Evolutionary conservation across 2,888 invertebrate species (phyloP).

Genomic region (Odontomyia ornata): DNA sequence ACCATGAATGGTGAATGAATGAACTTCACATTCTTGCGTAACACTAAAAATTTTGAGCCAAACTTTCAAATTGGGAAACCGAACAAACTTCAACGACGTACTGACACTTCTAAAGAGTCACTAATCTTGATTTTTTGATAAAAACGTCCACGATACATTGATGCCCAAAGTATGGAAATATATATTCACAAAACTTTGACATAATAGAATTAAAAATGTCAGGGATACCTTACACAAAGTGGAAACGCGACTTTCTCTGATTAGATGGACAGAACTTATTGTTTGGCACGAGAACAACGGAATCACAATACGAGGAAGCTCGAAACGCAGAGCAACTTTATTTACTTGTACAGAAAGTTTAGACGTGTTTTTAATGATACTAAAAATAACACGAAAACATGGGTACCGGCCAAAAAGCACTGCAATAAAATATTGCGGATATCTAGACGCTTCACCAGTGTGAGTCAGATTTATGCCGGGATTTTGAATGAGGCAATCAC

Average conservation of each 20-base stretch:
- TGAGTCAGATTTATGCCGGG: too few species aligned
- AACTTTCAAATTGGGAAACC: background rate
- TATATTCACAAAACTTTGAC: background rate
- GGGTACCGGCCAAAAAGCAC: slow-evolving; percentile 45
- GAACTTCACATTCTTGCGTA: background rate
- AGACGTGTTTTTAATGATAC: slow-evolving; percentile 21
- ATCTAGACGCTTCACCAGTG: too few species aligned
- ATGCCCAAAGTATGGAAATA: background rate
- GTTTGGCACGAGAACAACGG: slow-evolving; percentile 40
- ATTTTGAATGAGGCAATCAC: too few species aligned
- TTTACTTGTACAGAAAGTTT: slow-evolving; percentile 36
- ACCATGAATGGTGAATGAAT: background rate
- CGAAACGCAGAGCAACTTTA: slow-evolving; percentile 33
- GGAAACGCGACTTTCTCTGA: slow-evolving; percentile 24
- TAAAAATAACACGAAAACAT: slow-evolving; percentile 47
- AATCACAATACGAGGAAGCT: slow-evolving; percentile 24
- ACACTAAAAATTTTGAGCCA: background rate
- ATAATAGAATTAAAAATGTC: background rate
- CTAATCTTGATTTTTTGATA: background rate
- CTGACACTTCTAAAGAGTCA: background rate
- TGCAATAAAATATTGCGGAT: background rate
- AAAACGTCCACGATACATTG: background rate
- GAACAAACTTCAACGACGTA: background rate
- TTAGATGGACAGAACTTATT: slow-evolving; percentile 42
- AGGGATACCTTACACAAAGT: slow-evolving; percentile 1